Evolutionary conservation across 2,888 invertebrate species (phyloP), one percentile per base, ranked within the genome.

Genomic region (Patella ulyssiponensis): DNA sequence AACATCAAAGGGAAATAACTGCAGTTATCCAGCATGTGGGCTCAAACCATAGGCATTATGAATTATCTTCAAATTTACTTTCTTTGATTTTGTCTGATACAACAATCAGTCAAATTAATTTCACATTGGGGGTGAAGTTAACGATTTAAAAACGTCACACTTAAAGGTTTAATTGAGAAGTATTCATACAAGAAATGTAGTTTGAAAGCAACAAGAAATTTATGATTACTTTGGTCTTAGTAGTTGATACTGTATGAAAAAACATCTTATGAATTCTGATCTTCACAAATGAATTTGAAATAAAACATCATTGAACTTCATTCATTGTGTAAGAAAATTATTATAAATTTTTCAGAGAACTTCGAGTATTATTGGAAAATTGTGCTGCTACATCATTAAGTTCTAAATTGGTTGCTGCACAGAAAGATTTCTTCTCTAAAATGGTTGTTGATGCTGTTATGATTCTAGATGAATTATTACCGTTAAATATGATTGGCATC

Each of bases 371-470:
- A 85, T 87, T 94, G 75, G 91, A 92, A 85, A 93, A 98, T 91
- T 99, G 99, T 92, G 99, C 99, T 0, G 94, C 96, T 0, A 99
- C 99, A 0, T 97, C 99, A 0, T 95, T 99, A 94, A 98, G 97
- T 80, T 98, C 98, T 0, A 99, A 99, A 92, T 93, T 99, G 82
- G 98, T 99, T 88, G 96, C 98, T 90, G 96, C 96, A 86, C 98
- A 99, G 91, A 97, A 97, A 91, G 96, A 95, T 70, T 97, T 97
- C 93, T 99, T 99, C 93, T 95, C 98, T 53, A 95, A 95, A 91
- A 97, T 99, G 95, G 98, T 98, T 9, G 99, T 99, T 0, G 98
- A 99, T 89, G 99, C 99, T 71, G 99, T 99, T 1, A 93, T 97
- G 86, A 80, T 87, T 77, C 79, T 99, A 81, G 99, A 99, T 90